These are phyloP conservation scores for Rotaria macrura DNA, from an alignment of 2,888 invertebrate species.

Conservation along the genomic window DNA sequence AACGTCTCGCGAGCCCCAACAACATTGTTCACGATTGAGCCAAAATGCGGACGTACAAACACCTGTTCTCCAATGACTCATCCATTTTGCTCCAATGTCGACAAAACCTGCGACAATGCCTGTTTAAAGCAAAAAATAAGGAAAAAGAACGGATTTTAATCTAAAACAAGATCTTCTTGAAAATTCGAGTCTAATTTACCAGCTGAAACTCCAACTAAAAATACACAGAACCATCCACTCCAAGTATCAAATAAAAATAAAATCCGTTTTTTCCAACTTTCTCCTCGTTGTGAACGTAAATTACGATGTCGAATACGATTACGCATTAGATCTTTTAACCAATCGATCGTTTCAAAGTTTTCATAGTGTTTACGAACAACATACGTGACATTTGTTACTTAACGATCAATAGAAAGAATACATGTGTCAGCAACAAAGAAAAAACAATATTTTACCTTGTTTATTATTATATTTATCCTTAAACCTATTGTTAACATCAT, in stretches of 20 bases:
- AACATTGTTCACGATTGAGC: slow-evolving; percentile 88
- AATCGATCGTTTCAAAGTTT: slow-evolving; percentile 98
- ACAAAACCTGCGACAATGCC: slow-evolving; percentile 78
- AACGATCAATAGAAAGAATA: neutral
- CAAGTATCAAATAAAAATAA: slow-evolving; percentile 69
- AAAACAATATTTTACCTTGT: no score
- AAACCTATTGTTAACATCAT: no score
- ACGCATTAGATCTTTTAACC: slow-evolving; percentile 91
- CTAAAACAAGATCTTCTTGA: no score
- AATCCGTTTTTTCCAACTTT: slow-evolving; percentile 78
- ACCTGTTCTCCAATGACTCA: slow-evolving; percentile 93
- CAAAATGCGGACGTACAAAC: slow-evolving; percentile 86
- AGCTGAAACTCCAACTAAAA: slow-evolving; percentile 82
- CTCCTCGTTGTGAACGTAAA: slow-evolving; percentile 59
- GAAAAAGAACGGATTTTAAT: no score
- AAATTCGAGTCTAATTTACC: slow-evolving; percentile 57
- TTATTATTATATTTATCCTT: no score
- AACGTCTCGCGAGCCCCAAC: slow-evolving; percentile 89
- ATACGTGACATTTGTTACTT: neutral
- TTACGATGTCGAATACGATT: slow-evolving; percentile 85
- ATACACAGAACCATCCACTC: slow-evolving; percentile 97
- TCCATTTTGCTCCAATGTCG: slow-evolving; percentile 75
- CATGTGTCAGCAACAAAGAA: no score
- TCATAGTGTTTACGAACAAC: slow-evolving; percentile 59
- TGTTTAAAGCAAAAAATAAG: neutral